A percentile compares a stretch with the other conserved stretches of the same genome.
These are phyloP conservation scores for Pampusana beccarii DNA, from an alignment of 2,113 vertebrate species.

Conservation along the genomic window DNA sequence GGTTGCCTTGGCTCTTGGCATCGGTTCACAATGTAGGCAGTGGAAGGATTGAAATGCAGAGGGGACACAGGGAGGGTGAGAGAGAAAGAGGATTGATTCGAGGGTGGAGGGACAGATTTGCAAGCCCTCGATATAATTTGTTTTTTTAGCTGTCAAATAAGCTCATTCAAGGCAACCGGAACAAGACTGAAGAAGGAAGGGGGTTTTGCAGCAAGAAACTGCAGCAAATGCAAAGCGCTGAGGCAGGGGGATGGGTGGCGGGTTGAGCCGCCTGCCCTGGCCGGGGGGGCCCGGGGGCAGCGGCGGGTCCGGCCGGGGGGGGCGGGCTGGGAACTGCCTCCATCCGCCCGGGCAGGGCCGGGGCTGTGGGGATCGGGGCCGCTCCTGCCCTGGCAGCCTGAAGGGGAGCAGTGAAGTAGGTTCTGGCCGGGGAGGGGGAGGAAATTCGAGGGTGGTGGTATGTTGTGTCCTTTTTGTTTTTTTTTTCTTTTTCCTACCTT, in stretches of 20 bases:
- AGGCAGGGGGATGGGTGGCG: background rate
- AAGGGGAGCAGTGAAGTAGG: background rate
- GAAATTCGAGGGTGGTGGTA: background rate
- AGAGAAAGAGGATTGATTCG: background rate
- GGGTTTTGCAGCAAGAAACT: constrained; percentile 24
- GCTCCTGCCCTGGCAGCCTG: background rate
- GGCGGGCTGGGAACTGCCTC: no score
- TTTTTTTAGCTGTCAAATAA: constrained; percentile 40
- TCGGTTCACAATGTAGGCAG: constrained; percentile 22
- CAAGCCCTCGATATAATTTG: constrained; percentile 21
- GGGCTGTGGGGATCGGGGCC: background rate
- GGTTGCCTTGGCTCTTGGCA: constrained; percentile 68
- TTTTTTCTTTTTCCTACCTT: no score
- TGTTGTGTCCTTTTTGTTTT: no score
- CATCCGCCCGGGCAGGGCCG: no score
- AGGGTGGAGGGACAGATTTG: constrained; percentile 28
- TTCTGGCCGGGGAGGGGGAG: background rate
- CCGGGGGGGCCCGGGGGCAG: no score
- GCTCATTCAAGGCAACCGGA: constrained; percentile 45
- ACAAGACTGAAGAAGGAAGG: background rate
- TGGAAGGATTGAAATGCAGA: constrained; percentile 61
- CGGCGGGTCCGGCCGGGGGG: no score
- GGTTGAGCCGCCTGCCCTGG: background rate
- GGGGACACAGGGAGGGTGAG: background rate
- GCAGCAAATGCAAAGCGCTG: background rate